Conservation (phyloP, 1,140 invertebrate species). For the Homalodisca vitripennis region DNA sequence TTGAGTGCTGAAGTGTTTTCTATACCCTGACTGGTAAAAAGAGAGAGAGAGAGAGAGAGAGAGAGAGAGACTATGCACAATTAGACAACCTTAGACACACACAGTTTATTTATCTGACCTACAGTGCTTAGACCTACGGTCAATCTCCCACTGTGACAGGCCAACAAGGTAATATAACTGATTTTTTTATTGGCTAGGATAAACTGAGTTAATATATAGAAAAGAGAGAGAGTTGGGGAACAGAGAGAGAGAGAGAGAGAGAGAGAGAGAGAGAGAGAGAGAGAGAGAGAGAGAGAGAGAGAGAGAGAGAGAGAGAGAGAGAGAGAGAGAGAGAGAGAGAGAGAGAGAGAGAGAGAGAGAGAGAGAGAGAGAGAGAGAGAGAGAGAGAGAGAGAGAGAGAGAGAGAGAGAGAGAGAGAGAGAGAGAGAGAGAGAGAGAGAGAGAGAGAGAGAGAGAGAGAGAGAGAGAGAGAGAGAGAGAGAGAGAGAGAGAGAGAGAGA, state of each 20-base stretch:
- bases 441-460: constrained; percentile 3
- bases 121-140: too few relatives aligned
- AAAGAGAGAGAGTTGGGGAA: neutral
- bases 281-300: constrained; percentile 3
- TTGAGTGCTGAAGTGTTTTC: too few relatives aligned
- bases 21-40: neutral
- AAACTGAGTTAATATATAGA: too few relatives aligned
- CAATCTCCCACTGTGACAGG: too few relatives aligned
- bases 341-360: constrained; percentile 3
- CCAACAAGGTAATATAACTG: too few relatives aligned
- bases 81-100: too few relatives aligned
- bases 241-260: constrained; percentile 3
- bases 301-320: constrained; percentile 3
- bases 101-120: too few relatives aligned
- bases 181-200: too few relatives aligned
- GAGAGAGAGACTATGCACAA: too few relatives aligned
- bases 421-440: constrained; percentile 3
- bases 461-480: constrained; percentile 3
- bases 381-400: constrained; percentile 3
- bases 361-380: constrained; percentile 3
- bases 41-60: constrained; percentile 3
- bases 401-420: constrained; percentile 3
- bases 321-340: constrained; percentile 3
- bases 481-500: constrained; percentile 3
- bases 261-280: constrained; percentile 3